phyloP scores from a whole-genome alignment of 2,113 vertebrate genomes.

The Tauraco erythrolophus region DNA sequence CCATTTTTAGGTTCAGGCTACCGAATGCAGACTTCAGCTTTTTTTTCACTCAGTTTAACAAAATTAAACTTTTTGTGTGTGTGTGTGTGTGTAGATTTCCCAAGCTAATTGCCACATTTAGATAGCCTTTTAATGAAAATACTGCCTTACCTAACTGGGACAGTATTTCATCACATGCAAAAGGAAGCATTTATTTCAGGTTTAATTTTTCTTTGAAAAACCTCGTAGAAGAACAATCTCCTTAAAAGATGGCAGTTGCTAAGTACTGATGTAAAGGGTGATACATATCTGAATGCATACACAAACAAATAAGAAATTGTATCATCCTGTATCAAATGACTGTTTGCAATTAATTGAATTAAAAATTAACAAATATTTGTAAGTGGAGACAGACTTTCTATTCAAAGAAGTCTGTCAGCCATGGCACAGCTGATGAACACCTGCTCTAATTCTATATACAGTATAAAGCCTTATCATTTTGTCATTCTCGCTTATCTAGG shows the following conservation, averaged over 20 bases:
- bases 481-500: not conserved
- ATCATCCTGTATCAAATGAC: not conserved
- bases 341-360: conserved; percentile 34
- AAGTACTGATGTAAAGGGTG: not conserved
- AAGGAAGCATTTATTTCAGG: not conserved
- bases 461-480: conserved; percentile 21
- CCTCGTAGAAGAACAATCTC: not conserved
- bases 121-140: not conserved
- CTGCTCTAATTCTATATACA: conserved; percentile 40
- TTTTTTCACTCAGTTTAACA: not conserved
- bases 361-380: conserved; percentile 40
- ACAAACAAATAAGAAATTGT: not conserved
- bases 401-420: conserved; percentile 34
- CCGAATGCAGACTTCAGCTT: not conserved
- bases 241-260: not conserved
- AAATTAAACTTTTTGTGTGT: not conserved
- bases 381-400: conserved; percentile 1
- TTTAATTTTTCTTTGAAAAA: not conserved
- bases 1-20: not conserved
- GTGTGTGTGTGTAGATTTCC: not conserved
- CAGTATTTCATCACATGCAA: not conserved
- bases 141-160: not conserved
- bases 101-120: not conserved
- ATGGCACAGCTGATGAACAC: conserved; percentile 32
- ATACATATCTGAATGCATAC: not conserved